Conservation (phyloP, 2,113 vertebrate genomes). For the Strix uralensis region DNA sequence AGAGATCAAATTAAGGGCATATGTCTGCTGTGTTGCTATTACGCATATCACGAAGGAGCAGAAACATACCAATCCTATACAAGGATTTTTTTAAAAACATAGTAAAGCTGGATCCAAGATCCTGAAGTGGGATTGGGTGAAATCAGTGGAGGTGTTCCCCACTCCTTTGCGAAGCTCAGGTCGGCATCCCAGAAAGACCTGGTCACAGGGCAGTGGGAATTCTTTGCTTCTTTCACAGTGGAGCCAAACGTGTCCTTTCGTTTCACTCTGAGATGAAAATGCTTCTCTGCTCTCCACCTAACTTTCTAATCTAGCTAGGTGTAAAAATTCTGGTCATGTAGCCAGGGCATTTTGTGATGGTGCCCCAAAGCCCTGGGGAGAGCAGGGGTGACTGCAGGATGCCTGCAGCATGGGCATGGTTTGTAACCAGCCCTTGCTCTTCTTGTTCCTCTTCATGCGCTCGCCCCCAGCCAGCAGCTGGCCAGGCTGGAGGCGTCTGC, state of each 20-base stretch:
- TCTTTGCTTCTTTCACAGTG: neutral
- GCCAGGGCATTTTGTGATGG: neutral
- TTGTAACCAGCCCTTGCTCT: neutral
- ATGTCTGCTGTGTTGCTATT: conserved; percentile 27
- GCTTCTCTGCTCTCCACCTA: neutral
- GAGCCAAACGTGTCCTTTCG: fast-evolving
- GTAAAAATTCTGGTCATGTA: neutral
- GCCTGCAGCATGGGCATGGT: fast-evolving
- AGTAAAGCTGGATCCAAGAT: neutral
- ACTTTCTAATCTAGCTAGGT: neutral
- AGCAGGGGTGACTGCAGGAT: too few species aligned
- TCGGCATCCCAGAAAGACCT: neutral
- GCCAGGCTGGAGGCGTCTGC: neutral
- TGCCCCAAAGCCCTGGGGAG: neutral
- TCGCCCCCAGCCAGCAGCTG: neutral
- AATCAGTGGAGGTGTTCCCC: neutral
- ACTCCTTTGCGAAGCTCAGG: neutral
- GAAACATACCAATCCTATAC: neutral
- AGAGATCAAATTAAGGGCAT: conserved; percentile 53
- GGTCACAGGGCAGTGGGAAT: fast-evolving
- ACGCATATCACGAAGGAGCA: neutral
- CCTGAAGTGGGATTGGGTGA: neutral
- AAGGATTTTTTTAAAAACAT: neutral
- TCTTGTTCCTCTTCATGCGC: neutral
- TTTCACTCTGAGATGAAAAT: neutral